These are phyloP conservation scores for Lepidonotus clava DNA, from an alignment of 2,888 invertebrate genomes.

Conservation along the genomic window DNA sequence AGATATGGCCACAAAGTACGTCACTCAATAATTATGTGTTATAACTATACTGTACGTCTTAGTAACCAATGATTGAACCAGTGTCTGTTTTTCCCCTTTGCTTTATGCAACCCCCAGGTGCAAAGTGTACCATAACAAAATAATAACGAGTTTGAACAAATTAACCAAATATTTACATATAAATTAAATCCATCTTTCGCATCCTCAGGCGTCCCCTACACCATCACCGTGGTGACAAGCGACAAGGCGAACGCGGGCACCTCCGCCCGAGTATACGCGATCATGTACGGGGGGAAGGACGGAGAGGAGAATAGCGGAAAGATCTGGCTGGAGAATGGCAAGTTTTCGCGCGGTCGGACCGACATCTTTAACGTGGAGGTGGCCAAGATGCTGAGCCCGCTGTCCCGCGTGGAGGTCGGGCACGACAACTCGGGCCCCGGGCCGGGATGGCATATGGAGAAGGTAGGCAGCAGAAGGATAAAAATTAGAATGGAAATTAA, in stretches of 20 bases:
- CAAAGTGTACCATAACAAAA: too few relatives aligned
- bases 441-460: slow-evolving; percentile 79
- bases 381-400: slow-evolving; percentile 74
- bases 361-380: slow-evolving; percentile 78
- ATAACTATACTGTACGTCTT: too few relatives aligned
- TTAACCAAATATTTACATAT: too few relatives aligned
- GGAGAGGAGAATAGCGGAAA: slow-evolving; percentile 76
- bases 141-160: too few relatives aligned
- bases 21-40: too few relatives aligned
- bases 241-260: slow-evolving; percentile 78
- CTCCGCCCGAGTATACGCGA: slow-evolving; percentile 76
- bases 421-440: slow-evolving; percentile 79
- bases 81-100: too few relatives aligned
- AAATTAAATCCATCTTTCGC: too few relatives aligned
- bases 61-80: too few relatives aligned
- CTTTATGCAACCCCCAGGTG: too few relatives aligned
- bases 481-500: too few relatives aligned
- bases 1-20: too few relatives aligned
- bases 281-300: slow-evolving; percentile 74
- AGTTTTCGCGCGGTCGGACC: slow-evolving; percentile 76
- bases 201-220: slow-evolving; percentile 74
- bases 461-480: slow-evolving; percentile 66
- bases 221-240: slow-evolving; percentile 77
- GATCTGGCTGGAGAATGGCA: slow-evolving; percentile 78
- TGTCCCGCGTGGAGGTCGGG: slow-evolving; percentile 77